Evolutionary conservation across 2,797 vertebrate genomes (phyloP).

Genomic region (Darevskia mixta): DNA sequence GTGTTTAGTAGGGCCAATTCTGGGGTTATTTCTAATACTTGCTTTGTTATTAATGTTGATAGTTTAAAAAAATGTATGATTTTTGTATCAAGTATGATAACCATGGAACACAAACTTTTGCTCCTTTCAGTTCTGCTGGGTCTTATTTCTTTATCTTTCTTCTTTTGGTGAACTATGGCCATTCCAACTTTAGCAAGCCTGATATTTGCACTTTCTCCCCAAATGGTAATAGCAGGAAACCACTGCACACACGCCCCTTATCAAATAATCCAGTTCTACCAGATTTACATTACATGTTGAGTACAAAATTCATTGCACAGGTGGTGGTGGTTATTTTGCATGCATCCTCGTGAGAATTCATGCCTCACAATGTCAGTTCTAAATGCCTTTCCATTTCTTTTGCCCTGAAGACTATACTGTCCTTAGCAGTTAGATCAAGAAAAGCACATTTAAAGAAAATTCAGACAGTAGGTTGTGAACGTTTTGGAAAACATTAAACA

Average conservation of each 20-base stretch:
- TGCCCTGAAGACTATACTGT: not conserved
- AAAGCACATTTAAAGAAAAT: not conserved
- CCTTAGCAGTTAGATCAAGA: not conserved
- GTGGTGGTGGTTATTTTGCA: not conserved
- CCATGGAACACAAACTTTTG: conserved; percentile 51
- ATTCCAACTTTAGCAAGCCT: not conserved
- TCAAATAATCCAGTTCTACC: not conserved
- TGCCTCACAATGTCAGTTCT: not conserved
- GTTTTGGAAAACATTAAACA: conserved; percentile 28
- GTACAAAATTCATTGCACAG: not conserved
- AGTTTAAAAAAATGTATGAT: conserved; percentile 40
- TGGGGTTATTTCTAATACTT: too few relatives aligned
- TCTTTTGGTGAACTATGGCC: not conserved
- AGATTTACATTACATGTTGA: not conserved
- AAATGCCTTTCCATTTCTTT: not conserved
- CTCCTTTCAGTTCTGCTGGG: conserved; percentile 43
- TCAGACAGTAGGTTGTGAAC: not conserved
- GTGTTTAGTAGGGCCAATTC: too few relatives aligned
- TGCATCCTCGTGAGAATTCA: not conserved
- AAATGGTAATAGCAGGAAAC: not conserved
- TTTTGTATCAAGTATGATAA: conserved; percentile 55
- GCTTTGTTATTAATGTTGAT: conserved; percentile 28
- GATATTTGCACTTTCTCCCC: not conserved
- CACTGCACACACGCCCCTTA: too few relatives aligned
- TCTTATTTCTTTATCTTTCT: conserved; percentile 45